Evolutionary conservation across 2,797 vertebrate genomes (phyloP), one percentile per base, ranked within the genome.

Genomic region (Meda fulgida): DNA sequence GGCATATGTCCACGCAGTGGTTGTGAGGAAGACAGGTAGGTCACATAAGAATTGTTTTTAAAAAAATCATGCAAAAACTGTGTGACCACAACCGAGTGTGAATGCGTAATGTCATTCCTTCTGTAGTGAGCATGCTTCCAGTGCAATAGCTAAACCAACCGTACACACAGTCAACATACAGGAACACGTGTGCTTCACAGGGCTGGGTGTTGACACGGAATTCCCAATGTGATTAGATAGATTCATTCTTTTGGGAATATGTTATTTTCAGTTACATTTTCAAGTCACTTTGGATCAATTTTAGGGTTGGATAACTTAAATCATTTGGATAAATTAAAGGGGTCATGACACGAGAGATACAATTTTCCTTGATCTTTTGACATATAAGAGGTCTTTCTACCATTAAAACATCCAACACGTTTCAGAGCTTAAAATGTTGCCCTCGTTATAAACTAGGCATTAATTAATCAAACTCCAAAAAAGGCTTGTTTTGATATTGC

Each of bases 41-140:
- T 79, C 85, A 87, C 0, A 60, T 38, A 63, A 83, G 36, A 46
- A 38, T 84, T 88, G 55, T 36, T 53, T n/a, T 19, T n/a, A 5
- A 3, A 76, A 36, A 83, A 63, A 81, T 72, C 85, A 31, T 83
- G 71, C 76, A 71, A 63, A 40, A 48, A 60, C 51, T 18, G 63
- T 16, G 80, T 23, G 34, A 43, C 23, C 38, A 46, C 60, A 8
- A 29, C 55, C 26, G 51, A 48, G 60, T 29, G 84, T 81, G 88
- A 76, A 80, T 36, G 16, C 31, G 88, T 81, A 34, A 40, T 66
- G 70, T 86, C 80, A 87, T 73, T 82, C 88, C 66, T 76, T 92
- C 72, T 80, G 72, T 48, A 36, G 89, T 91, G 89, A 92, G 87
- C 94, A 95, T 95, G 94, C 93, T 2, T 29, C 88, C 84, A 78